Base-by-base conservation (phyloP, 1,140 invertebrate genomes). In the Trachelipus rathkii region DNA sequence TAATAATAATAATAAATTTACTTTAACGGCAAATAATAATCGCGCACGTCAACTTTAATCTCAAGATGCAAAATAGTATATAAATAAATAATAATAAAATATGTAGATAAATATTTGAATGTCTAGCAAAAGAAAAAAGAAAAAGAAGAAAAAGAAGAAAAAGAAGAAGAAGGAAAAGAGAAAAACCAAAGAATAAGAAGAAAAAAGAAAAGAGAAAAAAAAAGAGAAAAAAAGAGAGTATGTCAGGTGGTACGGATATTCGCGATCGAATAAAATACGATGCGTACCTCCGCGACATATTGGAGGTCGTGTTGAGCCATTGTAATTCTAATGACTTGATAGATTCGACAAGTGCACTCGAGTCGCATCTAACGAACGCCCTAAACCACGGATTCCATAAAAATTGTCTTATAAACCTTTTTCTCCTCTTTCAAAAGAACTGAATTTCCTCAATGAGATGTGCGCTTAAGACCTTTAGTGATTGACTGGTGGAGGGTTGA, bases 271-370 rank as follows among this genome's bases (percentile, higher is more conserved):
- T 60, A 60, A 60, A 60, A 60, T 60, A 60, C 50, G 50, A 60
- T 60, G 50, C 45, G 71, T 66, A 33, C 76, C 45, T 21, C 50
- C 19, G 21, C 67, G 76, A 77, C 76, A 77, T 77, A 77, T 77
- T 77, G 76, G 76, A 69, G 69, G 67, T 73, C 76, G 76, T 53
- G 76, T 77, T 23, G 66, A 68, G 76, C 68, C 72, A 77, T 77
- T 77, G 76, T 77, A 74, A 77, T 74, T 77, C 72, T 77, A 77
- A 77, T 77, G 76, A 77, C 72, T 77, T 72, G 45, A 43, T 74
- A 69, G 76, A 69, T 70, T 77, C 76, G 76, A 77, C 76, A 77
- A 77, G 76, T 77, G 76, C 67, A 70, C 76, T 71, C 66, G 23
- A 44, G 45, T 13, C 0, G 7, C 72, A 24, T 60, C 50, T 19